Evolutionary conservation across 92 coral and sea anemone genomes (phyloP).

Genomic region (Bergia puertoricense): DNA sequence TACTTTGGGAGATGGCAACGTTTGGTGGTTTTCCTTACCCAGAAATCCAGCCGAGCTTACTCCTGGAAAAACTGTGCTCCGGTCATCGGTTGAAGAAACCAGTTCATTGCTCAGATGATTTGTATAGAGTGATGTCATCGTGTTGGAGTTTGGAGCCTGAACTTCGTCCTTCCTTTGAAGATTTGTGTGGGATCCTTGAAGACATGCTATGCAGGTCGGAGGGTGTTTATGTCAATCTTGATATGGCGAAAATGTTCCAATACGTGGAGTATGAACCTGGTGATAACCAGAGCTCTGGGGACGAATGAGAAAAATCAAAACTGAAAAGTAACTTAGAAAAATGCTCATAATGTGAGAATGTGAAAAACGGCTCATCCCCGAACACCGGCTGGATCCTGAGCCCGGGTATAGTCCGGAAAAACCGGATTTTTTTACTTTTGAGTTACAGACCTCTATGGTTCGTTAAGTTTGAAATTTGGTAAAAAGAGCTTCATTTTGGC

Average conservation of each 20-base stretch:
- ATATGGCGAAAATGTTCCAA: conserved; percentile 21
- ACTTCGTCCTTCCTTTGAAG: conserved; percentile 26
- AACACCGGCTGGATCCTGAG: no score
- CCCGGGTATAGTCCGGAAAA: no score
- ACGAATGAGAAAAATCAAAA: background rate
- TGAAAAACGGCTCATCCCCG: no score
- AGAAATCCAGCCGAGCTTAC: background rate
- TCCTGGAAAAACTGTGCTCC: conserved; percentile 1
- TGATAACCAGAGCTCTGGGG: background rate
- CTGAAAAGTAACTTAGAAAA: no score
- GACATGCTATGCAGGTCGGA: background rate
- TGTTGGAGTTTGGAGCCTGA: conserved; percentile 35
- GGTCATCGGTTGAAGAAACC: conserved; percentile 32
- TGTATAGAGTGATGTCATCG: conserved; percentile 25
- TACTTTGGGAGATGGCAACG: conserved; percentile 39
- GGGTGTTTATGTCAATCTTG: conserved; percentile 27
- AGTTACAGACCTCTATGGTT: no score
- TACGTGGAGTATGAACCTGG: conserved; percentile 31
- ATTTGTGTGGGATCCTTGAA: conserved; percentile 5
- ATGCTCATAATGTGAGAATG: no score
- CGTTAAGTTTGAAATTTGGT: no score
- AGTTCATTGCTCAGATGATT: conserved; percentile 28
- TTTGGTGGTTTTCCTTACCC: conserved; percentile 41
- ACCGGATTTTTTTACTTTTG: no score
- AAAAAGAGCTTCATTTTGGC: no score